Evolutionary conservation across 1,140 invertebrate species (phyloP), one percentile per base, ranked within the genome.

Genomic region (Scaptomyza pallida): DNA sequence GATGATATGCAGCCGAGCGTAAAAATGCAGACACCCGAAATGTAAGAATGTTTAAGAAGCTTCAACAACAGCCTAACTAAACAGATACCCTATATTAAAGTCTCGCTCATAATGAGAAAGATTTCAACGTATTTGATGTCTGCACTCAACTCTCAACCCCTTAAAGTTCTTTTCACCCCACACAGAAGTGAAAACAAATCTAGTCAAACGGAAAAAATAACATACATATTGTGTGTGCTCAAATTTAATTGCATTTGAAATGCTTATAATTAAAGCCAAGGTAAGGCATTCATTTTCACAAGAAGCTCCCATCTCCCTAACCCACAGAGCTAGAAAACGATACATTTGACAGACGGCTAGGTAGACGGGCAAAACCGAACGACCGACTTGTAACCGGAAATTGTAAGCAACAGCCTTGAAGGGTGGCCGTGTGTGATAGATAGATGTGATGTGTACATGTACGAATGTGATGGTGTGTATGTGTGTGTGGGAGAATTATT

Each of bases 401-500:
- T 77, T 72, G 67, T 45, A 48, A 65, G 37, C 48, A 63, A 13
- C 21, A 52, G 40, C 23, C 23, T 52, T 50, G 47, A 63, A 13
- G 37, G 23, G 15, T 15, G 48, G 19, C 17, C 21, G 59, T 30
- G 40, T 43, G 13, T 44, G 35, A 10, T 33, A 48, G 2, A 13
- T 54, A 13, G 2, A 2, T 13, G 12, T 37, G 12, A 23, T 5
- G 4, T 26, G 23, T 26, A 5, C 16, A 8, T 10, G 16, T 70
- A 21, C 51, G 55, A 45, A 67, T 76, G 61, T 67, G 45, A n/a
- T n/a, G n/a, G n/a, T 21, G 10, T 10, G 16, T 70, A 21, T 56
- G 55, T 45, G 62, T 76, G 61, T 67, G 45, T 44, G 59, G 48
- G 75, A 59, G 59, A 78, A 78, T 67, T 80, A 79, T 78, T 78